Evolutionary conservation across 2,888 invertebrate species (phyloP).

Genomic region (Eupeodes luniger): DNA sequence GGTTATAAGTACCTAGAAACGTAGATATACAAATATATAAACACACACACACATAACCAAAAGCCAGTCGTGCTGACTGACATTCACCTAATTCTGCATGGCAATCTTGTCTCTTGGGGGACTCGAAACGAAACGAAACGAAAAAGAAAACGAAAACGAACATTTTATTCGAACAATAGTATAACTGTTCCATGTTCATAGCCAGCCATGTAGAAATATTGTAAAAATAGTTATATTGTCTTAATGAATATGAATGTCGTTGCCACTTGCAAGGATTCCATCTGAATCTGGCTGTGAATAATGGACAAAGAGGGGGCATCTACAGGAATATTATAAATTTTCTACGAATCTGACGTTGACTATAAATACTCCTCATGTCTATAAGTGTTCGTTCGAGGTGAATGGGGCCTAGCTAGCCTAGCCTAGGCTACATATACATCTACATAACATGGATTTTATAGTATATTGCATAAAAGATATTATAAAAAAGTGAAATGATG

Average conservation of each 20-base stretch:
- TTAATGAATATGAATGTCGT: conserved; percentile 66
- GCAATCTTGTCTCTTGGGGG: conserved; percentile 34
- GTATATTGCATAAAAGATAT: not conserved
- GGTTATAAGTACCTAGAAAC: too few relatives aligned
- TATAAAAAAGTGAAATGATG: conserved; percentile 15
- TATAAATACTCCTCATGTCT: conserved; percentile 36
- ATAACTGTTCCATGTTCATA: conserved; percentile 23
- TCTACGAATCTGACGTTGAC: conserved; percentile 23
- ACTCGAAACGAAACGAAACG: too few relatives aligned
- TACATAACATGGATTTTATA: too few relatives aligned
- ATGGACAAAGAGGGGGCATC: not conserved
- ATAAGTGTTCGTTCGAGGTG: conserved; percentile 48
- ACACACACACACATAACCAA: not conserved
- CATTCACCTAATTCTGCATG: conserved; percentile 65
- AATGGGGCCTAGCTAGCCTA: conserved; percentile 18
- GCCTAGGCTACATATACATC: too few relatives aligned
- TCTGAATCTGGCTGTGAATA: conserved; percentile 36
- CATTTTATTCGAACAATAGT: conserved; percentile 50
- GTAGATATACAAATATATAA: not conserved
- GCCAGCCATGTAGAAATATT: conserved; percentile 60
- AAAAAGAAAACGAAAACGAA: conserved; percentile 20
- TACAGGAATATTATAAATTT: conserved; percentile 11
- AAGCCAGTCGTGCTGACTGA: conserved; percentile 14
- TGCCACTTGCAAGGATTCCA: conserved; percentile 65
- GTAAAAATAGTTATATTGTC: conserved; percentile 62